Base-by-base conservation (phyloP, 2,113 vertebrate species). In the Amazona vittata region DNA sequence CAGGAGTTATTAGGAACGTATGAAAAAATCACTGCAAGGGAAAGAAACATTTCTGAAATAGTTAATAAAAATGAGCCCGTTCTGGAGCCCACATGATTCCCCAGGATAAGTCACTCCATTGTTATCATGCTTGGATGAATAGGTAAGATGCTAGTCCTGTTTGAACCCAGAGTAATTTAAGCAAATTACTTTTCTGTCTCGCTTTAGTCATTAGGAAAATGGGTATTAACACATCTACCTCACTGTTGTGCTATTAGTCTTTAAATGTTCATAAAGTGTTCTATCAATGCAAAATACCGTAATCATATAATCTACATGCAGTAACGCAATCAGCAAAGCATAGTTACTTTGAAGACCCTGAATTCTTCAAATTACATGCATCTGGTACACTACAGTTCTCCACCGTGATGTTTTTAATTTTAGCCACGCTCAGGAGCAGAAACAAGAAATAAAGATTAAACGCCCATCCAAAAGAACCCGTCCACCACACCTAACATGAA, bases 121-220 rank as follows among this genome's bases (percentile, higher is more conserved):
- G 93, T 94, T 94, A 93, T 14, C 89, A 55, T 3, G 62, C 89
- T 82, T 91, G 84, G 89, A 96, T 96, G 95, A 96, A 94, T 89
- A 95, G 84, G 74, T 68, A 87, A 82, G 86, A 91, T 2, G 18
- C 83, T 73, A 91, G 95, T 91, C 86, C 91, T 89, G 84, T 89
- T 94, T 15, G 0, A 97, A 95, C 70, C 67, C 77, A 65, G 74
- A 79, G 89, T 95, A 94, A 96, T 96, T 97, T 96, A 95, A 89
- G 86, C 94, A 97, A 96, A 94, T 94, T 96, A 95, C 93, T 95
- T 84, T 89, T 96, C 93, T 95, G 94, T 95, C 95, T 97, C 74
- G 6, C 89, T 93, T 96, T 96, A 95, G 90, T 96, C 92, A 95
- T 94, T 95, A 95, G 90, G 74, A 96, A 96, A 96, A 96, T 67